A percentile compares a stretch with the other conserved stretches of the same genome.
These are phyloP conservation scores for Nansenia antarctica DNA, from an alignment of 2,113 vertebrate species.

Conservation along the genomic window DNA sequence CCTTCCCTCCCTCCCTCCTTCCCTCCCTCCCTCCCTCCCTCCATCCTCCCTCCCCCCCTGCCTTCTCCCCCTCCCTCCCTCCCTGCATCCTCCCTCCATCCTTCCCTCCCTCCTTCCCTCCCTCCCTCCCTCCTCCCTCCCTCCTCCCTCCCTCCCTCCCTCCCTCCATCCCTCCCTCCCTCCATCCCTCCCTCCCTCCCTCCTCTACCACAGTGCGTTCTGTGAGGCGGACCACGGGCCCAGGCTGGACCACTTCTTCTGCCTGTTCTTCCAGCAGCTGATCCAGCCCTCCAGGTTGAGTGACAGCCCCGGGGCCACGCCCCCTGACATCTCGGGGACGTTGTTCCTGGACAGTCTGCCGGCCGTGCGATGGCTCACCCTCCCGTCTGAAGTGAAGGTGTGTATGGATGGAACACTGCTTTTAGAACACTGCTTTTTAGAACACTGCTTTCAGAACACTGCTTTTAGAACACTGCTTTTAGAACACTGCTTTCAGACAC, in stretches of 20 bases:
- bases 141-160: background rate
- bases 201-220: slow-evolving; percentile 83
- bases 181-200: background rate
- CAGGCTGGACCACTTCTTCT: slow-evolving; percentile 93
- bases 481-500: too few species aligned
- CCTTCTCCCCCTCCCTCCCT: background rate
- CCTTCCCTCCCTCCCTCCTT: background rate
- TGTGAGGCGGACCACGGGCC: slow-evolving; percentile 79
- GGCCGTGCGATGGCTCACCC: slow-evolving; percentile 84
- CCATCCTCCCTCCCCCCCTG: background rate
- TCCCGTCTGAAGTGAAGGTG: slow-evolving; percentile 90
- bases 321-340: slow-evolving; percentile 65
- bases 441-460: background rate
- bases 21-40: background rate
- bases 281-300: slow-evolving; percentile 76
- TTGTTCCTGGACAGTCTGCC: slow-evolving; percentile 84
- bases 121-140: background rate
- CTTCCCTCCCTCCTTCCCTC: background rate
- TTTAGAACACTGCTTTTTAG: background rate
- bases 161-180: background rate
- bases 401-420: background rate
- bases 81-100: background rate
- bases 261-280: slow-evolving; percentile 91
- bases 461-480: too few species aligned
- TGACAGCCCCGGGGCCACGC: slow-evolving; percentile 45